Percentiles rank a stretch among this genome's conserved stretches.
These are phyloP conservation scores for Crocodylus rhombifer DNA, from an alignment of 2,797 vertebrate genomes.

Conservation along the genomic window DNA sequence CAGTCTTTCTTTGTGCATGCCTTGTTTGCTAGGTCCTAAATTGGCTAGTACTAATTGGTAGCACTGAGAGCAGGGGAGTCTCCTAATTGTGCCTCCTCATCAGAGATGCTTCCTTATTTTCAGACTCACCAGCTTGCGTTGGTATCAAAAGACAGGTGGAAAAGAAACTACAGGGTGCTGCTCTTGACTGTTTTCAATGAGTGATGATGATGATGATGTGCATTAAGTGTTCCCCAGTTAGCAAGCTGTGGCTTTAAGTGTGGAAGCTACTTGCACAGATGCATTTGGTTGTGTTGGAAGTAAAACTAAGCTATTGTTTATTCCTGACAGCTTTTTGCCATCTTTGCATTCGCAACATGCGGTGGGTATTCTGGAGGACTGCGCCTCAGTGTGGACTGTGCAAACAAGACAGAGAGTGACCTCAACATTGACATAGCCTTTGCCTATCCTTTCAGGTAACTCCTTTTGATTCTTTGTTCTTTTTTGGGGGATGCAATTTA, in stretches of 20 bases:
- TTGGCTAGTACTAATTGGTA: not conserved
- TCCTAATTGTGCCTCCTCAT: not conserved
- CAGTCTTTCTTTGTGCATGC: not conserved
- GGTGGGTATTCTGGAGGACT: conserved; percentile 96
- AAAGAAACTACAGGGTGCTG: not conserved
- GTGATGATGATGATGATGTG: not conserved
- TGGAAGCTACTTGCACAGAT: not conserved
- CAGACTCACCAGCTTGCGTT: not conserved
- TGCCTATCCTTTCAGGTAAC: conserved; percentile 96
- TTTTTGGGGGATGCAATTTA: not conserved
- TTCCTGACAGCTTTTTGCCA: conserved; percentile 93
- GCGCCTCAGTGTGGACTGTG: conserved; percentile 95
- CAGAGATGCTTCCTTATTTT: not conserved
- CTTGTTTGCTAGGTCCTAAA: not conserved
- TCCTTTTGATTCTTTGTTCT: rapidly evolving
- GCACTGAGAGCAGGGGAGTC: not conserved
- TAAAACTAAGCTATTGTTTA: conserved; percentile 47
- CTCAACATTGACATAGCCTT: conserved; percentile 93
- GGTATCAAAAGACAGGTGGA: not conserved
- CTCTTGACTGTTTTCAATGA: not conserved
- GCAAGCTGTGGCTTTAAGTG: not conserved
- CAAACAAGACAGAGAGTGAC: conserved; percentile 96
- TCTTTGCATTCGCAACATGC: conserved; percentile 99
- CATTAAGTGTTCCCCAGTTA: rapidly evolving
- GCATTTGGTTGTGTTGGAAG: not conserved